phyloP scores from a whole-genome alignment of 2,888 invertebrate species.

The Meghimatium bilineatum region DNA sequence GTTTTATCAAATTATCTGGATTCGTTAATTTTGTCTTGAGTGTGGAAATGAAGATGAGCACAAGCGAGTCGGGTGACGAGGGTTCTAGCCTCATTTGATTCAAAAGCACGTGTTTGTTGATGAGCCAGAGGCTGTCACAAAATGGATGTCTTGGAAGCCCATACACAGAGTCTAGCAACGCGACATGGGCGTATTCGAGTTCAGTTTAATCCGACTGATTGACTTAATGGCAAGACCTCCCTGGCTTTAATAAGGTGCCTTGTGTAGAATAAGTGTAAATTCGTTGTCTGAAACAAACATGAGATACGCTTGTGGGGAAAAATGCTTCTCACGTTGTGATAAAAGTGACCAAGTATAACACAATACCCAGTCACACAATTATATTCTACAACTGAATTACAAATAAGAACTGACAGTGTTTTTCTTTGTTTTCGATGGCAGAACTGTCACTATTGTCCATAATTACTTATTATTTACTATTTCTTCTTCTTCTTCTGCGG shows the following conservation, averaged over 20 bases:
- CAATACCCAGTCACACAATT: too few species aligned
- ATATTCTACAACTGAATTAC: too few species aligned
- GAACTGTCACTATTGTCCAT: too few species aligned
- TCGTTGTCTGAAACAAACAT: background rate
- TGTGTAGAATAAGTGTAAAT: background rate
- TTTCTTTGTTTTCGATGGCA: too few species aligned
- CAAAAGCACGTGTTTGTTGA: background rate
- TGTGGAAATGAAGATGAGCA: background rate
- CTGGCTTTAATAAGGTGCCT: background rate
- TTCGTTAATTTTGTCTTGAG: background rate
- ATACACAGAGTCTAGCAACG: too few species aligned
- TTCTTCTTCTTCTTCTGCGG: too few species aligned
- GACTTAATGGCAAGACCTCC: background rate
- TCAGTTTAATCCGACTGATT: conserved; percentile 7
- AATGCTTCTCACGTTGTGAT: too few species aligned
- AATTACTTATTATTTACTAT: too few species aligned
- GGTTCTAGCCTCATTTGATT: background rate
- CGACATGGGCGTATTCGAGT: conserved; percentile 1
- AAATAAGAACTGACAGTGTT: too few species aligned
- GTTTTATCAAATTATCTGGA: background rate
- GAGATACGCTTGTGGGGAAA: too few species aligned
- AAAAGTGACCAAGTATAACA: too few species aligned
- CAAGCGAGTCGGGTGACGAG: background rate
- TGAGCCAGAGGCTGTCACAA: background rate
- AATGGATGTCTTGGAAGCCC: background rate